phyloP scores from a whole-genome alignment of 2,888 invertebrate species.

The Limenitis camilla region DNA sequence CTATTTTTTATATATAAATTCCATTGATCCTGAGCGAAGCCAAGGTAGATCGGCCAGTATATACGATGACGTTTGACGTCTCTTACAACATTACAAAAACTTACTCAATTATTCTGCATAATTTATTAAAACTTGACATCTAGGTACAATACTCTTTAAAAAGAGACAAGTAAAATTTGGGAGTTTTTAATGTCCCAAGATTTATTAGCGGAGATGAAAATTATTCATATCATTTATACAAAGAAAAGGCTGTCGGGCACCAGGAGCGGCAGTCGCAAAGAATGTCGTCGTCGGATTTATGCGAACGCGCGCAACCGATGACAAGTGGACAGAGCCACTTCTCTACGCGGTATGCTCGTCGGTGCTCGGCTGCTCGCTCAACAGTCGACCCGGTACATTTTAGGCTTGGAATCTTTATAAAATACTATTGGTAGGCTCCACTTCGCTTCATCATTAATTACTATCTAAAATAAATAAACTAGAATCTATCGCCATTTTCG shows the following conservation, averaged over 20 bases:
- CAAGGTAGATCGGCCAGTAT: too few species aligned
- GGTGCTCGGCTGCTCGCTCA: too few species aligned
- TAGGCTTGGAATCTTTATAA: slow-evolving; percentile 20
- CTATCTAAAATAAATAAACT: too few species aligned
- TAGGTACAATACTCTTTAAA: neutral
- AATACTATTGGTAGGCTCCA: neutral
- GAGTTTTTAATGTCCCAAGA: slow-evolving; percentile 7
- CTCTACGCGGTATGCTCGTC: slow-evolving; percentile 44
- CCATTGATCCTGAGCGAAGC: too few species aligned
- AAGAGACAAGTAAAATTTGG: neutral
- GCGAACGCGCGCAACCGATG: slow-evolving; percentile 48
- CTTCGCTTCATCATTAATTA: too few species aligned
- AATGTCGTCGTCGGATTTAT: slow-evolving; percentile 60
- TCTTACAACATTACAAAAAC: too few species aligned
- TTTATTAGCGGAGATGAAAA: slow-evolving; percentile 11
- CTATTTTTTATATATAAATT: too few species aligned
- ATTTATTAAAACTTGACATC: slow-evolving; percentile 1
- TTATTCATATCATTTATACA: slow-evolving; percentile 16
- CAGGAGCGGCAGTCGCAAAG: slow-evolving; percentile 53
- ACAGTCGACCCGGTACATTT: slow-evolving; percentile 36
- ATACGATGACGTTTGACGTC: too few species aligned
- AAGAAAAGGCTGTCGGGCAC: slow-evolving; percentile 33
- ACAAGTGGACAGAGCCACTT: slow-evolving; percentile 49
- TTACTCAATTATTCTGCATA: neutral
- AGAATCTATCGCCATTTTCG: too few species aligned